Evolutionary conservation across 2,797 vertebrate species (phyloP), one percentile per base, ranked within the genome.

Genomic region (Avahi laniger): DNA sequence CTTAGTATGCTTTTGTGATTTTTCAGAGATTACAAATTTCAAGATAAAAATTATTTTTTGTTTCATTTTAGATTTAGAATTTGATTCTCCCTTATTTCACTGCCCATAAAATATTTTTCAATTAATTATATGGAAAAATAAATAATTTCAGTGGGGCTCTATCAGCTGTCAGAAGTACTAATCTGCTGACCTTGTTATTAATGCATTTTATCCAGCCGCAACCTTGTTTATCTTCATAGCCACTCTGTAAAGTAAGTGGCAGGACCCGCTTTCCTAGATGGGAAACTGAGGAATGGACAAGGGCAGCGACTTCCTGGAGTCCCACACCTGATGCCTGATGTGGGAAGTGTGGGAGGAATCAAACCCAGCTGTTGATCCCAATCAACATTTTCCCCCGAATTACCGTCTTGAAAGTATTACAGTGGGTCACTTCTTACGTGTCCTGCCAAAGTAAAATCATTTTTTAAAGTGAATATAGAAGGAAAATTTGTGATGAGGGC

Each of bases 51-150:
- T 54, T 20, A 57, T 28, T 73, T 81, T 43, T 82, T 59, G 33
- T 94, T 91, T 87, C 54, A 18, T n/a, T 24, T 88, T 48, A 82
- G 43, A 43, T 84, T 96, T 61, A 65, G 82, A 89, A 63, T 72
- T 89, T 33, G 61, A 92, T 26, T 82, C 26, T 83, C 22, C 30
- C 43, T 20, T 57, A 63, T 91, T 81, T 89, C n/a, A n/a, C 91
- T 93, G 46, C 14, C 35, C 50, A 28, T 46, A 20, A 83, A 83
- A 30, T 48, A 38, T 17, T 69, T 83, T 67, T 38, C 38, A 20
- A 0, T 59, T 67, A 54, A 26, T 79, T 54, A 54, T 13, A 10
- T 79, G n/a, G 13, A 54, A 78, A 78, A 78, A 89, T 14, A 63
- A 84, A 6, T 30, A 8, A 20, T 35, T 33, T 75, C 43, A 24